Evolutionary conservation across 2,797 vertebrate species (phyloP), one percentile per base, ranked within the genome.

Genomic region (Acomys russatus): DNA sequence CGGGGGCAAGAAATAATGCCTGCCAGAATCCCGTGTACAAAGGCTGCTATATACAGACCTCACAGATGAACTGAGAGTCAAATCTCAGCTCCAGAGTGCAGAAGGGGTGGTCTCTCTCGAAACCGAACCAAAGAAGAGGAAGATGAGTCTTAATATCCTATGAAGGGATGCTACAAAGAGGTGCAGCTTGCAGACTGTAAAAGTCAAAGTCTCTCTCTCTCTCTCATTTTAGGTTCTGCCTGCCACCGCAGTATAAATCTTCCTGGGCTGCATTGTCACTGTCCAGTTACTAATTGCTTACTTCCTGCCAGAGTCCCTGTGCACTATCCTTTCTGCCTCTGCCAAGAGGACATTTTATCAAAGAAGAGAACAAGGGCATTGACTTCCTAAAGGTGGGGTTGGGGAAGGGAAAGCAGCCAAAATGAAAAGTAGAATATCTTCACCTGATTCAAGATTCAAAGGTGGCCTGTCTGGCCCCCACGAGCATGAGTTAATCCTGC

Each of bases 331-430:
- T 84, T 66, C 78, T 77, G 70, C n/a, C 35, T 18, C 56, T 88
- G 38, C 63, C 23, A 63, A 92, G 86, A 84, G 51, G 30, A 84
- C 83, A 66, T 76, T 92, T 74, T 89, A 71, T 70, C n/a, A 84
- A 90, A 74, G 4, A 77, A 82, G 33, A 95, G 30, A 94, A 70
- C n/a, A 91, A 91, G 54, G 6, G 0, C 76, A 49, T 51, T 89
- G 44, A 38, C 64, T 89, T 86, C 79, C 78, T 84, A 63, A 76
- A 35, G 14, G 14, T 38, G 17, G 49, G 18, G 1, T 8, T 83
- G 14, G 20, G n/a, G 25, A 95, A 77, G 56, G 12, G 15, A 71
- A 95, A 77, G 51, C 22, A 88, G 30, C 49, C 82, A 76, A 90
- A 74, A 23, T 61, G n/a, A 66, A 88, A n/a, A 82, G 11, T 30